phyloP scores from a whole-genome alignment of 2,888 invertebrate species.

The Cheilosia soror region DNA sequence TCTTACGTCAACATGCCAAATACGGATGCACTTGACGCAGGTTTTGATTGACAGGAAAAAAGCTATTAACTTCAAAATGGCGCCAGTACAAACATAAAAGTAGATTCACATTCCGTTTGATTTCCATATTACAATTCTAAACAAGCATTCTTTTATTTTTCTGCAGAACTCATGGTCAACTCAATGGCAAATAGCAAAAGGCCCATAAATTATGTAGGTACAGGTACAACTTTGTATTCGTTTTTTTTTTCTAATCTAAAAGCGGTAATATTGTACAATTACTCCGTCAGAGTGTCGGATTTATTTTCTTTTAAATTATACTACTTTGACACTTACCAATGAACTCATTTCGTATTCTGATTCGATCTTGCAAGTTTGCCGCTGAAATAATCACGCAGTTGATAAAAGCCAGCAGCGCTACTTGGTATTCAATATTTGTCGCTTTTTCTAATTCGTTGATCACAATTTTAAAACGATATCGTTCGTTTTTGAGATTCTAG shows the following conservation, averaged over 20 bases:
- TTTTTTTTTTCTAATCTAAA: constrained; percentile 29
- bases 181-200: too few species aligned
- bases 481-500: constrained; percentile 93
- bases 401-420: constrained; percentile 95
- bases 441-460: constrained; percentile 94
- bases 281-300: constrained; percentile 15
- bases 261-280: constrained; percentile 42
- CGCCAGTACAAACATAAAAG: constrained; percentile 46
- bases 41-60: constrained; percentile 30
- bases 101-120: not conserved
- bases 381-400: constrained; percentile 98
- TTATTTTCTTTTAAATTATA: constrained; percentile 50
- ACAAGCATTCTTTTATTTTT: constrained; percentile 76
- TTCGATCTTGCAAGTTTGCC: constrained; percentile 92
- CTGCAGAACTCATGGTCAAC: constrained; percentile 77
- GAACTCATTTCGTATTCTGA: constrained; percentile 96
- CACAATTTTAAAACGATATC: constrained; percentile 95
- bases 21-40: constrained; percentile 58
- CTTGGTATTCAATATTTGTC: constrained; percentile 92
- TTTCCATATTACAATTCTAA: constrained; percentile 76
- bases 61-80: constrained; percentile 41
- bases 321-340: constrained; percentile 88
- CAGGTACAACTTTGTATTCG: too few species aligned
- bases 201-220: too few species aligned
- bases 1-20: constrained; percentile 62